Evolutionary conservation across 2,113 vertebrate genomes (phyloP), one percentile per base, ranked within the genome.

Genomic region (Notiomystis cincta): DNA sequence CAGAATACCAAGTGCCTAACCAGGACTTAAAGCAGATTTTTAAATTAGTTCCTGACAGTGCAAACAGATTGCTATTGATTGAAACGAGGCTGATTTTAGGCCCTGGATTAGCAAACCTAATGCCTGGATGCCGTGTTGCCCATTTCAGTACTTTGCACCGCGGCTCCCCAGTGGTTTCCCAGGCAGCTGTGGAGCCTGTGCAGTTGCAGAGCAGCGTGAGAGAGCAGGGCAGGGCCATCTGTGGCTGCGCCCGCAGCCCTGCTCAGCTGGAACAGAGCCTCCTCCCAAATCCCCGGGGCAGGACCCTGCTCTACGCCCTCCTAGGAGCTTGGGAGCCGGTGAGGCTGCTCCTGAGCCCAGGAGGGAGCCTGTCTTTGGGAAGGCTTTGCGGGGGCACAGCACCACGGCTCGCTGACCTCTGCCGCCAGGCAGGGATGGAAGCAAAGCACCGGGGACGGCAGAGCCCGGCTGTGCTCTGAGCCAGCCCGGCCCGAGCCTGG

Each of bases 51-150:
- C 94, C 97, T 97, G 96, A 97, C 97, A 97, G 97, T 13, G 97
- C 97, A 96, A 97, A 96, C 97, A 97, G 97, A 97, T 96, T 97
- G 97, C 95, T 96, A 97, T 97, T 93, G 97, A 96, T 96, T 95
- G 96, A 96, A 96, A 97, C 20, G 96, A 96, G 97, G 84, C 92
- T 87, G 95, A 95, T 96, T 96, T 95, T 77, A 94, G 92, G 93
- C 91, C 93, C 21, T 16, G 92, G 95, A 97, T 96, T 96, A 97
- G 96, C 96, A 92, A 91, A 67, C 37, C 96, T 96, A 96, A 96
- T 96, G 96, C 94, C 96, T 96, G 33, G 83, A 42, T 65, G 84
- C 87, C 9, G 95, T 24, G 83, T 13, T 94, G 95, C 96, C 95
- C 96, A 70, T 94, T 94, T 85, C 73, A 51, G 94, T 8, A 6